These are phyloP conservation scores for Leptoteleia sp. DNA, from an alignment of 1,140 invertebrate genomes.

Conservation along the genomic window DNA sequence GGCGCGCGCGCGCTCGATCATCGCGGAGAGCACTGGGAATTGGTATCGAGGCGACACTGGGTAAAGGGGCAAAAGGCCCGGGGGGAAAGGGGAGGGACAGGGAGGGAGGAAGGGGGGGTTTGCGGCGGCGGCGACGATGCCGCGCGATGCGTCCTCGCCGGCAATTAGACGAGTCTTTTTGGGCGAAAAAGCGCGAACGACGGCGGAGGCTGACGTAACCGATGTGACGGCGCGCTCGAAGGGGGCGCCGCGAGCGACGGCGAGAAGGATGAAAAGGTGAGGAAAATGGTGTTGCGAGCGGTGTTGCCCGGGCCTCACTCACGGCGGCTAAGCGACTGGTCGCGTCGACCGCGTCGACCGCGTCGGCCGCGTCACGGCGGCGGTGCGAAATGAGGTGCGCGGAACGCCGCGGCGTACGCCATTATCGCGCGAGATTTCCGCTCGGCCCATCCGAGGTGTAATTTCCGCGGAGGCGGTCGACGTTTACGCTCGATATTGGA, in stretches of 20 bases:
- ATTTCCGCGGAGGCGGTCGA: constrained; percentile 49
- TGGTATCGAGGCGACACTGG: too few relatives aligned
- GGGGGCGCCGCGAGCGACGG: constrained; percentile 11
- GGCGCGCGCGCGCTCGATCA: too few relatives aligned
- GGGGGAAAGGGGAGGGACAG: too few relatives aligned
- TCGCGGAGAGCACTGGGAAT: too few relatives aligned
- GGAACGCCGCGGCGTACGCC: constrained; percentile 66
- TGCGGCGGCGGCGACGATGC: too few relatives aligned
- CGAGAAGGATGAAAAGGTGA: constrained; percentile 1
- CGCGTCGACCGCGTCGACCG: constrained; percentile 10
- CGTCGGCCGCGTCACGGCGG: constrained; percentile 9
- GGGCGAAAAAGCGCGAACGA: not conserved
- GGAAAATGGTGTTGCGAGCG: constrained; percentile 7
- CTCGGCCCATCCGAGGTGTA: constrained; percentile 67
- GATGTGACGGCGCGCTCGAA: constrained; percentile 14
- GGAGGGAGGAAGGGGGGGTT: too few relatives aligned
- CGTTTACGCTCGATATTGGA: constrained; percentile 61
- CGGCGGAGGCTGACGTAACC: constrained; percentile 15
- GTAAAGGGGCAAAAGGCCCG: too few relatives aligned
- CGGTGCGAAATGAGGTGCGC: constrained; percentile 56
- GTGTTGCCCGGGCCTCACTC: constrained; percentile 25
- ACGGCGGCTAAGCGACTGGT: constrained; percentile 17
- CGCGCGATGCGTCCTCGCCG: too few relatives aligned
- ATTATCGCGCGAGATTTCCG: constrained; percentile 74
- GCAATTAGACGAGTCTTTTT: not conserved